phyloP scores from a whole-genome alignment of 2,113 vertebrate genomes.

The Brachirus orientalis region DNA sequence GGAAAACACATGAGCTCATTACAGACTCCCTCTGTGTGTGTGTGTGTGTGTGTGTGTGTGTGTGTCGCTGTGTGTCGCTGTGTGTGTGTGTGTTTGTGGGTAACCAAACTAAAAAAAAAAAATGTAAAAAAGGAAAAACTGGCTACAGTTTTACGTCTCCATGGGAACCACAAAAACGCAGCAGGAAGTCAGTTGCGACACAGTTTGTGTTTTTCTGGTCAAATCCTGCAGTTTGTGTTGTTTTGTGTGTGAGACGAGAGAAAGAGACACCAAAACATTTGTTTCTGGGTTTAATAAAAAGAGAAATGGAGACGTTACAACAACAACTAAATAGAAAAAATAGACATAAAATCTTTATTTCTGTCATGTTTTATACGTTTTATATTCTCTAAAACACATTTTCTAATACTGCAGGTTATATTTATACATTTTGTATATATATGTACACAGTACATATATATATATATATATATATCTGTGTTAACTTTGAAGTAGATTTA shows the following conservation, averaged over 20 bases:
- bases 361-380: too few species aligned
- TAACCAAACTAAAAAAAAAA: conserved; percentile 27
- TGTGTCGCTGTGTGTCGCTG: too few species aligned
- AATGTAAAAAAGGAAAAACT: too few species aligned
- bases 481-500: too few species aligned
- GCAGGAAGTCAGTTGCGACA: conserved; percentile 61
- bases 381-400: background rate
- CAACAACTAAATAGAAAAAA: background rate
- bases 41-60: conserved; percentile 28
- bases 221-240: conserved; percentile 17
- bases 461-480: too few species aligned
- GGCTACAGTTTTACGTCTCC: conserved; percentile 52
- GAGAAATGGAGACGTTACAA: too few species aligned
- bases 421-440: too few species aligned
- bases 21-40: conserved; percentile 23
- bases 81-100: conserved; percentile 26
- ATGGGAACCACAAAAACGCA: conserved; percentile 68
- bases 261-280: conserved; percentile 14
- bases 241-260: conserved; percentile 26
- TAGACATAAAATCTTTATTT: background rate
- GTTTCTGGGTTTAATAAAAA: background rate
- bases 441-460: too few species aligned
- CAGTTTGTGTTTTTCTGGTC: conserved; percentile 39
- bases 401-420: background rate
- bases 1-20: conserved; percentile 62